Evolutionary conservation across 2,113 vertebrate genomes (phyloP).

Genomic region (Phasianus colchicus): DNA sequence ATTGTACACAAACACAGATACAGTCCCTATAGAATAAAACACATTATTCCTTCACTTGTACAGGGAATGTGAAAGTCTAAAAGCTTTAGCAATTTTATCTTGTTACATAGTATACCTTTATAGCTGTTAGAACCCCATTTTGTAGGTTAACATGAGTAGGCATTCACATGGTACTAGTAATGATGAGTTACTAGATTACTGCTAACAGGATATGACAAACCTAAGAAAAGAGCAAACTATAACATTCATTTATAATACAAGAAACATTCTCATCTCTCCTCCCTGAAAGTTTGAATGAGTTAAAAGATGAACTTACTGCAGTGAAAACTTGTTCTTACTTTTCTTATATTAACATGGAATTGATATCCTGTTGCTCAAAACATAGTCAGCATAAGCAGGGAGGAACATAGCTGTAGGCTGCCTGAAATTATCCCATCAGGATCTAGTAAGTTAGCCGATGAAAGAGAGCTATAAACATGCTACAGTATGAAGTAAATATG

Average conservation of each 20-base stretch:
- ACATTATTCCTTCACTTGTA: neutral
- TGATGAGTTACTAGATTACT: neutral
- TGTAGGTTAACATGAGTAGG: neutral
- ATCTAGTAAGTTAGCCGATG: neutral
- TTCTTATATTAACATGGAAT: neutral
- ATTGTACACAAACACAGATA: neutral
- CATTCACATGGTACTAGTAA: neutral
- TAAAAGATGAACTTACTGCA: neutral
- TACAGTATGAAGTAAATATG: neutral
- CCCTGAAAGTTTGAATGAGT: constrained; percentile 7
- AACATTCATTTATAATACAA: constrained; percentile 18
- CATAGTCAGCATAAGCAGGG: neutral
- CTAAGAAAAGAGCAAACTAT: neutral
- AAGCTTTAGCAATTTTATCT: neutral
- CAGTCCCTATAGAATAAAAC: neutral
- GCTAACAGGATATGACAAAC: constrained; percentile 8
- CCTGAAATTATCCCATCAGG: neutral
- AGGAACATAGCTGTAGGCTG: neutral
- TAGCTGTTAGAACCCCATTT: neutral
- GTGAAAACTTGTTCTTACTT: constrained; percentile 40
- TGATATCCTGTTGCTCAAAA: constrained; percentile 16
- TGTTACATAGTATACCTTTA: neutral
- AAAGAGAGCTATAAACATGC: neutral
- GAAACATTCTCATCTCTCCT: constrained; percentile 21
- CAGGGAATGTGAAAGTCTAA: neutral